phyloP scores from a whole-genome alignment of 2,113 vertebrate species.

The Ictalurus furcatus region DNA sequence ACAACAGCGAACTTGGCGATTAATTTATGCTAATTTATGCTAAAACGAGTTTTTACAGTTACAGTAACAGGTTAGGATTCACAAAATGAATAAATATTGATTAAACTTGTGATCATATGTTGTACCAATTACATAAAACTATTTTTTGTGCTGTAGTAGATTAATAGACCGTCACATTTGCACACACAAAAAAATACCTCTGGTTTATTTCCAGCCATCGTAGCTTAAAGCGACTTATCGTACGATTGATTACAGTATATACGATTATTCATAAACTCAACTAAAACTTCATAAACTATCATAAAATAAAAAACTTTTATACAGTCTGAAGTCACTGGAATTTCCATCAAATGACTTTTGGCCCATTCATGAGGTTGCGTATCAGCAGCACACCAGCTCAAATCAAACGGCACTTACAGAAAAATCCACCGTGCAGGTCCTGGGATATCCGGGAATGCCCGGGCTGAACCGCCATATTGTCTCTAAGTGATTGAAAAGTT shows the following conservation, averaged over 20 bases:
- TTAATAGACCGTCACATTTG: neutral
- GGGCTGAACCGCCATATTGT: constrained; percentile 94
- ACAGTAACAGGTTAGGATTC: neutral
- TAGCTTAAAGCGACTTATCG: neutral
- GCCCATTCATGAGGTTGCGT: neutral
- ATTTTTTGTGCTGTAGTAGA: neutral
- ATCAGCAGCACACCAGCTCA: neutral
- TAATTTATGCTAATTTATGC: neutral
- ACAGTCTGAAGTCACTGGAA: neutral
- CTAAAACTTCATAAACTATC: neutral
- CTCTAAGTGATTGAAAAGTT: constrained; percentile 93
- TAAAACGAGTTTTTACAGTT: neutral
- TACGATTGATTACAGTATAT: neutral
- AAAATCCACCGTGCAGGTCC: constrained; percentile 94
- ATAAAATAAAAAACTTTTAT: neutral
- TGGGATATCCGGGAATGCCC: constrained; percentile 89
- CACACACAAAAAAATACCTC: too few relatives aligned
- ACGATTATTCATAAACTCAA: neutral
- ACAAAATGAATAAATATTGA: neutral
- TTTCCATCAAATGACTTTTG: neutral
- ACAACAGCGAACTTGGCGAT: neutral
- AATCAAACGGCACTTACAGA: constrained; percentile 76
- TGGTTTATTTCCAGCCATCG: neutral
- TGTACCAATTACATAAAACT: too few relatives aligned
- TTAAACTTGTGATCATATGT: neutral